Evolutionary conservation across 2,113 vertebrate genomes (phyloP).

Genomic region (Pithys albifrons): DNA sequence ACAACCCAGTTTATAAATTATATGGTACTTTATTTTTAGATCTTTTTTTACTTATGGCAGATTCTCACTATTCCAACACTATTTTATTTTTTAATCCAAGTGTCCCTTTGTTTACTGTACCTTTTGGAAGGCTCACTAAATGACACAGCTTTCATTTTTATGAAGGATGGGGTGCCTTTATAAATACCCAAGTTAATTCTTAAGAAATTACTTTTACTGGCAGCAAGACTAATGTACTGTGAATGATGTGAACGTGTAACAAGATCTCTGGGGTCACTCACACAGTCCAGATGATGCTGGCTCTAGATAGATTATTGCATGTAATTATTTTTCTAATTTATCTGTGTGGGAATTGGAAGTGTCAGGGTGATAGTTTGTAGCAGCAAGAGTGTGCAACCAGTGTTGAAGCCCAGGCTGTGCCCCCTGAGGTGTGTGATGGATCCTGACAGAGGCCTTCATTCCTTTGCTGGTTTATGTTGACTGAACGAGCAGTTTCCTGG

Average conservation of each 20-base stretch:
- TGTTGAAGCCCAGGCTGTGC: background rate
- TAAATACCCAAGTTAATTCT: conserved; percentile 16
- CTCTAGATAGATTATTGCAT: background rate
- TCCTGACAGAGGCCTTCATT: background rate
- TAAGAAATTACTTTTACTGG: conserved; percentile 25
- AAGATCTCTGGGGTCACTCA: background rate
- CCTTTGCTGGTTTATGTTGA: background rate
- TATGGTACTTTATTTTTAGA: background rate
- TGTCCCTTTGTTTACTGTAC: background rate
- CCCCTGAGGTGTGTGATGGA: background rate
- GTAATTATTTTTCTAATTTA: conserved; percentile 30
- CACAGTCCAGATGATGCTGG: background rate
- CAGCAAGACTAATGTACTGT: conserved; percentile 15
- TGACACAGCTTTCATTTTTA: background rate
- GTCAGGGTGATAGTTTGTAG: background rate
- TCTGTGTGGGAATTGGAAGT: background rate
- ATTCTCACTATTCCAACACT: background rate
- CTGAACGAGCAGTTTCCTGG: background rate
- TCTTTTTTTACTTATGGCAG: background rate
- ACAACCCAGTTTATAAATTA: background rate
- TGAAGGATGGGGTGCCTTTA: conserved; percentile 5
- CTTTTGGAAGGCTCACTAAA: background rate
- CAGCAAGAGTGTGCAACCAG: background rate
- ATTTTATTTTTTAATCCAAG: background rate
- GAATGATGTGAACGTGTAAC: conserved; percentile 11